Percentiles rank a stretch among this genome's conserved stretches.
Conservation (phyloP, 1,140 invertebrate genomes). For the Lethrus apterus region DNA sequence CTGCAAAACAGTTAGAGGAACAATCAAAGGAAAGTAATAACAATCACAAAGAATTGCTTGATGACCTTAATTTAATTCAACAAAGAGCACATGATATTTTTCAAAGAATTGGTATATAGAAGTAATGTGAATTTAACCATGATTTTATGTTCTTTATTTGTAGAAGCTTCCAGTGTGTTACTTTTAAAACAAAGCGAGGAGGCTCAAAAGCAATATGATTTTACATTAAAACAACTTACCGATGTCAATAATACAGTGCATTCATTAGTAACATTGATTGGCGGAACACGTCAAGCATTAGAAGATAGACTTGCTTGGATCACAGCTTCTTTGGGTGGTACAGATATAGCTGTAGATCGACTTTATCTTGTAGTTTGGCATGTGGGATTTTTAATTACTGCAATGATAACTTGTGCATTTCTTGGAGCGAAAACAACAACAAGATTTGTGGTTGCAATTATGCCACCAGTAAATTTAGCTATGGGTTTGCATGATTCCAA, state of each 20-base stretch:
- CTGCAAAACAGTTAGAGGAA: conserved; percentile 43
- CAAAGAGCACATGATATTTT: conserved; percentile 48
- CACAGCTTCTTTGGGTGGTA: conserved; percentile 46
- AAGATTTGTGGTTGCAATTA: conserved; percentile 26
- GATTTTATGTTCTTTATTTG: conserved; percentile 14
- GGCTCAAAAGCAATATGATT: conserved; percentile 48
- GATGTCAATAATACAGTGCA: conserved; percentile 55
- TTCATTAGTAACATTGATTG: conserved; percentile 47
- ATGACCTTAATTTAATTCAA: conserved; percentile 51
- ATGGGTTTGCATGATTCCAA: conserved; percentile 26
- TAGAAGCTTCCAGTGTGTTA: conserved; percentile 45
- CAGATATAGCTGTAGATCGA: conserved; percentile 33
- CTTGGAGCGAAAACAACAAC: conserved; percentile 27
- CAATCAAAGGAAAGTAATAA: conserved; percentile 43
- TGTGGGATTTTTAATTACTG: conserved; percentile 29
- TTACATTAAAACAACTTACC: conserved; percentile 50
- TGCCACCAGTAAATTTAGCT: conserved; percentile 34
- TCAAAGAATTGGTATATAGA: conserved; percentile 45
- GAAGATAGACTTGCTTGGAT: conserved; percentile 53
- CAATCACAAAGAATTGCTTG: conserved; percentile 50
- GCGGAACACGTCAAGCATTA: conserved; percentile 44
- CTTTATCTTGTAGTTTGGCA: conserved; percentile 35
- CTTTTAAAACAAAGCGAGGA: conserved; percentile 50
- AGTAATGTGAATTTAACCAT: neutral
- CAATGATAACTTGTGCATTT: conserved; percentile 37